Conservation (phyloP, 2,888 invertebrate species). For the Drosophila diplacantha region DNA sequence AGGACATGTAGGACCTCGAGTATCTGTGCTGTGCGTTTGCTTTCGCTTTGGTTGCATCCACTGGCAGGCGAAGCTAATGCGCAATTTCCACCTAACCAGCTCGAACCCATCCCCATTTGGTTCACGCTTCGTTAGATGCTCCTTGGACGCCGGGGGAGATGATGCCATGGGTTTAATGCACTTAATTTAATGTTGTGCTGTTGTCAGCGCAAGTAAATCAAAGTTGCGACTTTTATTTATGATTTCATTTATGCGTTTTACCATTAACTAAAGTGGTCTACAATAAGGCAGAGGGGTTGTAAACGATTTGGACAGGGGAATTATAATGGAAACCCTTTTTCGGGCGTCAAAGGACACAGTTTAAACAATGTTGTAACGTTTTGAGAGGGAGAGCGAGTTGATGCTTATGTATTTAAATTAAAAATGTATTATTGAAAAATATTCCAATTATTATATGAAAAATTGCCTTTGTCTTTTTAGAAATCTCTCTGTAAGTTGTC, state of each 20-base stretch:
- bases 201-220: conserved; percentile 63
- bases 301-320: not conserved
- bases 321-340: conserved; percentile 4
- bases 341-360: not conserved
- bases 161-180: conserved; percentile 44
- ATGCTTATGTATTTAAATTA: not conserved
- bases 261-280: conserved; percentile 58
- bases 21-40: conserved; percentile 24
- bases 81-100: conserved; percentile 47
- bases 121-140: conserved; percentile 46
- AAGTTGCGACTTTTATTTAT: conserved; percentile 59
- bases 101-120: conserved; percentile 14
- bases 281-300: conserved; percentile 4
- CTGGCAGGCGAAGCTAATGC: conserved; percentile 47
- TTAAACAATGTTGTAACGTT: not conserved
- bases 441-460: not conserved
- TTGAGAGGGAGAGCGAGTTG: not conserved
- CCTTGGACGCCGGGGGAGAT: conserved; percentile 41
- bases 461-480: not conserved
- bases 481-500: not conserved
- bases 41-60: conserved; percentile 40
- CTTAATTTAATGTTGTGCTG: conserved; percentile 62
- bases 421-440: not conserved
- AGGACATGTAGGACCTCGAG: conserved; percentile 25
- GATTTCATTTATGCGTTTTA: conserved; percentile 49